These are phyloP conservation scores for Acanthococcus lagerstroemiae DNA, from an alignment of 2,888 invertebrate species.

Conservation along the genomic window DNA sequence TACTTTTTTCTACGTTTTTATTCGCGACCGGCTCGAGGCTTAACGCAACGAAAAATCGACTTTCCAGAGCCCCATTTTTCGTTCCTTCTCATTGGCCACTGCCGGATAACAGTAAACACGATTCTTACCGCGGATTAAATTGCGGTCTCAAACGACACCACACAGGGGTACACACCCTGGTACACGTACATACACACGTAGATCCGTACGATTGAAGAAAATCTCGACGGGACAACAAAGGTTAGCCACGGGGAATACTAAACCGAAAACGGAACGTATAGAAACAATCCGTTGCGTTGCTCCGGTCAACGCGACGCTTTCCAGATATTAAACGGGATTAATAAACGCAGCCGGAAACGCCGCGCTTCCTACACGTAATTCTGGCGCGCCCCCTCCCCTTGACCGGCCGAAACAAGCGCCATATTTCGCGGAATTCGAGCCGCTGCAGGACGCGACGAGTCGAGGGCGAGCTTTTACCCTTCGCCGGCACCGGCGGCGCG, in stretches of 20 bases:
- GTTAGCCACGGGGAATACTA: not conserved
- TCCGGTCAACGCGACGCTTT: not conserved
- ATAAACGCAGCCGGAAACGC: constrained; percentile 17
- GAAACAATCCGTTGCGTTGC: not conserved
- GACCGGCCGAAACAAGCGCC: not conserved
- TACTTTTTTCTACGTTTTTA: no score
- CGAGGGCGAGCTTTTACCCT: not conserved
- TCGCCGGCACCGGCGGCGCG: not conserved
- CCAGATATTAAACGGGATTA: constrained; percentile 15
- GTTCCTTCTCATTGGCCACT: no score
- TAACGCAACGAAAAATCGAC: no score
- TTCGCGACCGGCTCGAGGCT: no score
- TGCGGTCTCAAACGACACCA: not conserved
- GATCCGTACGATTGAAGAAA: not conserved
- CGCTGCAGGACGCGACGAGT: not conserved
- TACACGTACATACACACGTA: not conserved
- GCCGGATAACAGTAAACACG: no score
- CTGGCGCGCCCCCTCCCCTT: not conserved
- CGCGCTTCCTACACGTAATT: not conserved
- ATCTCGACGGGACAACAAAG: not conserved
- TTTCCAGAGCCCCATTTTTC: no score
- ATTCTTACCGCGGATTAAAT: not conserved
- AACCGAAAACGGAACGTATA: not conserved
- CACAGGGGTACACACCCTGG: no score
- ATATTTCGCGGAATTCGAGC: constrained; percentile 15